These are phyloP conservation scores for Lepidonotus clava DNA, from an alignment of 2,888 invertebrate genomes.

Conservation along the genomic window DNA sequence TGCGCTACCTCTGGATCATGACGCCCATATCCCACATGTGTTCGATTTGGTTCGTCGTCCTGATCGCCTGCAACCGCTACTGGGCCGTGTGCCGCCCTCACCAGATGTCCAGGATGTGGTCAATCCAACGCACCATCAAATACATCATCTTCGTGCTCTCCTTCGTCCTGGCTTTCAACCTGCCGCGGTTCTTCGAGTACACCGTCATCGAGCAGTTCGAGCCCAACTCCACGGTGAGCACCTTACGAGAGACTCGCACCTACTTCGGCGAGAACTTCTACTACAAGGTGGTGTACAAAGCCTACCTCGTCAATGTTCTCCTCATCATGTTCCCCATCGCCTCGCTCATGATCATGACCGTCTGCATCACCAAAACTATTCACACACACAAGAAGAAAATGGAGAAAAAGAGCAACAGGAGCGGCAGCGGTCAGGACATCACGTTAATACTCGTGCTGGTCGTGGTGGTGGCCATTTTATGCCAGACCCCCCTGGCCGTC, in stretches of 20 bases:
- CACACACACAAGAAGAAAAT: constrained; percentile 50
- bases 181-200: constrained; percentile 67
- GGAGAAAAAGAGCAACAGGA: constrained; percentile 53
- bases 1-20: constrained; percentile 66
- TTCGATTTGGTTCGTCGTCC: constrained; percentile 66
- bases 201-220: constrained; percentile 51
- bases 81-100: constrained; percentile 67
- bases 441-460: constrained; percentile 65
- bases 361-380: constrained; percentile 62
- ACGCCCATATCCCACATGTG: constrained; percentile 66
- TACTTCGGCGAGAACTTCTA: constrained; percentile 60
- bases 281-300: constrained; percentile 65
- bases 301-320: constrained; percentile 63
- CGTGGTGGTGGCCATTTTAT: constrained; percentile 65
- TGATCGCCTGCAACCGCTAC: constrained; percentile 66
- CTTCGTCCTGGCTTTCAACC: constrained; percentile 63
- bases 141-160: constrained; percentile 62
- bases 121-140: constrained; percentile 59
- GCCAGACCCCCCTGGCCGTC: constrained; percentile 65
- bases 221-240: constrained; percentile 35
- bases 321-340: constrained; percentile 63
- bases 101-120: constrained; percentile 61
- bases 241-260: constrained; percentile 57
- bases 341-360: constrained; percentile 62
- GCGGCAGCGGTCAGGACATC: constrained; percentile 54